phyloP scores from a whole-genome alignment of 2,888 invertebrate genomes.

The Nowickia ferox region DNA sequence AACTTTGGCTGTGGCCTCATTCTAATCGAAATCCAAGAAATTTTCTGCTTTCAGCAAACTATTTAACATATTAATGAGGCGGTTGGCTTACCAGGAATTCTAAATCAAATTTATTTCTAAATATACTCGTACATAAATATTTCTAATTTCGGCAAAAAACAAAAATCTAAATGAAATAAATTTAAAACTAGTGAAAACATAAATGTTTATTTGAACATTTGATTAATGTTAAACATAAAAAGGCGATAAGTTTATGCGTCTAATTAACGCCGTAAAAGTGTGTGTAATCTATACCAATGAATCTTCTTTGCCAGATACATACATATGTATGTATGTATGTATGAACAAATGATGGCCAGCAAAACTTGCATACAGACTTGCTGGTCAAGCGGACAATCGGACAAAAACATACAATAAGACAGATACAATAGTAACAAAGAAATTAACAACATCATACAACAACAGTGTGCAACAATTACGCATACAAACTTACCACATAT shows the following conservation, averaged over 20 bases:
- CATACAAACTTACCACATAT: slow-evolving; percentile 17
- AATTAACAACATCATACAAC: slow-evolving; percentile 39
- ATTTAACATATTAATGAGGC: slow-evolving; percentile 53
- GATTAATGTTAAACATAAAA: slow-evolving; percentile 72
- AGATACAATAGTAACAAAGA: slow-evolving; percentile 53
- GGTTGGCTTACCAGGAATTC: slow-evolving; percentile 57
- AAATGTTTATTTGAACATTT: slow-evolving; percentile 67
- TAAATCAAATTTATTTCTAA: slow-evolving; percentile 34
- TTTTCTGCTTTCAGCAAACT: slow-evolving; percentile 20
- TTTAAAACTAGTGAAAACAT: slow-evolving; percentile 12
- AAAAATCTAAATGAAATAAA: slow-evolving; percentile 14
- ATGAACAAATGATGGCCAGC: slow-evolving; percentile 29
- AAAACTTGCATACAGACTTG: slow-evolving; percentile 18
- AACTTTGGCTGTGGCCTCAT: slow-evolving; percentile 21
- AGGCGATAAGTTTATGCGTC: slow-evolving; percentile 70
- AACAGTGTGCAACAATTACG: slow-evolving; percentile 8
- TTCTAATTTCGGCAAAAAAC: slow-evolving; percentile 40
- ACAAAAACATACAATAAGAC: slow-evolving; percentile 22
- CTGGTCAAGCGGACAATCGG: not conserved
- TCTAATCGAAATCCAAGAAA: slow-evolving; percentile 27
- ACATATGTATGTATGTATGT: not conserved
- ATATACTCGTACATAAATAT: not conserved
- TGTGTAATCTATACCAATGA: slow-evolving; percentile 70
- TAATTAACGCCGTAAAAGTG: slow-evolving; percentile 73
- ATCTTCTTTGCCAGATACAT: slow-evolving; percentile 49